Percentiles rank a stretch among this genome's conserved stretches.
Evolutionary conservation across 1,140 invertebrate genomes (phyloP).

Genomic region (Procambarus clarkii): DNA sequence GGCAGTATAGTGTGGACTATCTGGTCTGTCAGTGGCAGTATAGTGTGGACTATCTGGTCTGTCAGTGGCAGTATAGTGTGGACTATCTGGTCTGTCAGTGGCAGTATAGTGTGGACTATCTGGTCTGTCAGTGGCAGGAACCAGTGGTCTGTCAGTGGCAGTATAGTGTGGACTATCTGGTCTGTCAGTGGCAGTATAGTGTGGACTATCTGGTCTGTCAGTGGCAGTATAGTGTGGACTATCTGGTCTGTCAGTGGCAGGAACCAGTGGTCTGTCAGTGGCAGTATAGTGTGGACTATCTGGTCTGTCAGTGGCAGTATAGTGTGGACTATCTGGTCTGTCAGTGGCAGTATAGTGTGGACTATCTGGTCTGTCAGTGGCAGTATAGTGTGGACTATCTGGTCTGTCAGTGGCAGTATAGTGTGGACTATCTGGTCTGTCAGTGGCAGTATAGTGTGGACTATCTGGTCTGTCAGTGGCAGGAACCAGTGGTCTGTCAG

Average conservation of each 20-base stretch:
- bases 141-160: not conserved
- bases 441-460: no score
- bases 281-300: not conserved
- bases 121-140: not conserved
- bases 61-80: not conserved
- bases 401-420: constrained; percentile 4
- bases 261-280: not conserved
- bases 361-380: not conserved
- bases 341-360: not conserved
- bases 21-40: not conserved
- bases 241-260: not conserved
- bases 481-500: constrained; percentile 8
- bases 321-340: not conserved
- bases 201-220: not conserved
- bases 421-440: no score
- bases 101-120: not conserved
- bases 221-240: not conserved
- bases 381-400: not conserved
- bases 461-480: constrained; percentile 1
- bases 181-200: not conserved
- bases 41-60: not conserved
- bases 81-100: not conserved
- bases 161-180: not conserved
- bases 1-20: not conserved
- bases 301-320: not conserved